phyloP scores from a whole-genome alignment of 2,888 invertebrate genomes.

The Nomada ferruginata region DNA sequence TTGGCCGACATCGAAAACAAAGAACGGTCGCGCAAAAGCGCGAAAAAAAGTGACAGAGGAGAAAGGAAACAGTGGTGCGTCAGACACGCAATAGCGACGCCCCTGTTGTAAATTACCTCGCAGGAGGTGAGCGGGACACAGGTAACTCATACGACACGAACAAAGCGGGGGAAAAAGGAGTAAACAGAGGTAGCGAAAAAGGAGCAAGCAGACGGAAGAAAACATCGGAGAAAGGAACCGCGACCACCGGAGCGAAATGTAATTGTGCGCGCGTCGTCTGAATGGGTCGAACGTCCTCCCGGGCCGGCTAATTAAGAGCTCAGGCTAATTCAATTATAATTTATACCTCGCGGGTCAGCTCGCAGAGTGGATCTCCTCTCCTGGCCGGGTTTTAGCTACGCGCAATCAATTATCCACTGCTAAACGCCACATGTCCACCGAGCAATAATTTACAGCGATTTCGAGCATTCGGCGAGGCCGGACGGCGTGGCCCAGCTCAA shows the following conservation, averaged over 20 bases:
- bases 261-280: conserved; percentile 51
- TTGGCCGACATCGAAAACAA: conserved; percentile 12
- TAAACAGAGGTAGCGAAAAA: conserved; percentile 6
- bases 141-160: conserved; percentile 58
- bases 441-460: conserved; percentile 79
- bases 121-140: conserved; percentile 62
- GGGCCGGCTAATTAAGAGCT: conserved; percentile 79
- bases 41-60: conserved; percentile 29
- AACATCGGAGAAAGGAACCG: conserved; percentile 42
- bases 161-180: conserved; percentile 52
- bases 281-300: conserved; percentile 43
- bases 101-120: conserved; percentile 77
- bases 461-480: conserved; percentile 58
- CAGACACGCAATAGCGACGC: conserved; percentile 75
- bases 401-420: conserved; percentile 80
- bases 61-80: conserved; percentile 59
- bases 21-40: background rate
- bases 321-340: conserved; percentile 83
- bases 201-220: conserved; percentile 10
- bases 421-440: conserved; percentile 78
- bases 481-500: background rate
- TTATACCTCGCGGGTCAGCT: conserved; percentile 74
- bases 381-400: conserved; percentile 61
- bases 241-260: conserved; percentile 53
- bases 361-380: conserved; percentile 44